Conservation (phyloP, 1,140 invertebrate species). For the Yoshiicerus persimilis region DNA sequence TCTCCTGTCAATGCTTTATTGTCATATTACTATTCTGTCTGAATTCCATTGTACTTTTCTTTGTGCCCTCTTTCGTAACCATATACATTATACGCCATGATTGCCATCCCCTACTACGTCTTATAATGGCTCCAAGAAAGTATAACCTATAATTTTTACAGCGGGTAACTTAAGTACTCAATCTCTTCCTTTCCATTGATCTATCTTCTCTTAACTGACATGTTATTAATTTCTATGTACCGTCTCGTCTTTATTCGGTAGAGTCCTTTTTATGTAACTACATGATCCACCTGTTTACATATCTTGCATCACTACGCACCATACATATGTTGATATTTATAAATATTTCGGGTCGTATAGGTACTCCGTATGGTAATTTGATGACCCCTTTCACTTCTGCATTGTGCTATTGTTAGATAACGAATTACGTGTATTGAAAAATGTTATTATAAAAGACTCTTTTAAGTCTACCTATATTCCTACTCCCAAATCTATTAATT, state of each 20-base stretch:
- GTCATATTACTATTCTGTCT: background rate
- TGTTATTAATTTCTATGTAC: background rate
- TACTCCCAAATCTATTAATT: no score
- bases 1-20: constrained; percentile 4
- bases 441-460: no score
- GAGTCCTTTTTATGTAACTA: background rate
- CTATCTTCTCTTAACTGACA: background rate
- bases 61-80: background rate
- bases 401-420: no score
- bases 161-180: background rate
- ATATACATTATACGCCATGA: background rate
- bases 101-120: background rate
- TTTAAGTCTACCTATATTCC: no score
- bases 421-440: no score
- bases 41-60: background rate
- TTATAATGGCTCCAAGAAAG: background rate
- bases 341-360: no score
- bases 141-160: background rate
- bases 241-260: background rate
- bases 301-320: no score
- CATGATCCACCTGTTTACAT: no score
- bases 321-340: background rate
- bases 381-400: no score
- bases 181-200: background rate
- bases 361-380: no score